Base-by-base conservation (phyloP, 2,113 vertebrate species). In the Campylorhamphus procurvoides region DNA sequence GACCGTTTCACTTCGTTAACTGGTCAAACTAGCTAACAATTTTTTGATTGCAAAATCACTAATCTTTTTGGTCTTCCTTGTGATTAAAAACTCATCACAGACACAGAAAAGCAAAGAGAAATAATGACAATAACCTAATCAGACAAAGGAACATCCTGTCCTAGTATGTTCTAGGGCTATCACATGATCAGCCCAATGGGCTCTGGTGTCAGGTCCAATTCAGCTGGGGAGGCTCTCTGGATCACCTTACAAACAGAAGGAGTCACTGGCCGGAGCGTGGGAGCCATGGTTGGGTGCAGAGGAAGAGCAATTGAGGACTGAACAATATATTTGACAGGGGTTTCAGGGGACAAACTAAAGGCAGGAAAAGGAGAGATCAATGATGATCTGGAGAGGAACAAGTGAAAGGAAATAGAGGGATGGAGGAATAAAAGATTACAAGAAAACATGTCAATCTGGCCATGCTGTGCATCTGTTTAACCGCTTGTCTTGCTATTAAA, bases 201-300 rank as follows among this genome's bases (percentile, higher is more conserved):
- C 22, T 64, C 8, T 40, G 12, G 7, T 1, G 1, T 12, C 3
- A 81, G n/a, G 47, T 16, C 6, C 33, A 0, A 22, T 39, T 37
- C 33, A 52, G 18, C 7, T 10, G 12, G 4, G 11, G 14, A 73
- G 7, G 16, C 12, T 53, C 44, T 71, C n/a, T 39, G 20, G 9
- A 46, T 35, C 33, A 62, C 35, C 19, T 56, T 50, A 35, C 23
- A 31, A 37, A 59, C 4, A 27, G 12, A 42, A 58, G 25, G 6
- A 18, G 17, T 58, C 39, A 12, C 9, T 49, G 20, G 33, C 46
- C 39, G 11, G 18, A 16, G 29, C 42, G 24, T 37, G 29, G 39
- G 35, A 72, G 35, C 23, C 33, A 31, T 42, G 31, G 47, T 8
- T 7, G 31, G 13, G 64, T 63, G 29, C 10, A 91, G 68, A 53